phyloP scores from a whole-genome alignment of 2,888 invertebrate genomes.

The Siphlonurus alternatus region DNA sequence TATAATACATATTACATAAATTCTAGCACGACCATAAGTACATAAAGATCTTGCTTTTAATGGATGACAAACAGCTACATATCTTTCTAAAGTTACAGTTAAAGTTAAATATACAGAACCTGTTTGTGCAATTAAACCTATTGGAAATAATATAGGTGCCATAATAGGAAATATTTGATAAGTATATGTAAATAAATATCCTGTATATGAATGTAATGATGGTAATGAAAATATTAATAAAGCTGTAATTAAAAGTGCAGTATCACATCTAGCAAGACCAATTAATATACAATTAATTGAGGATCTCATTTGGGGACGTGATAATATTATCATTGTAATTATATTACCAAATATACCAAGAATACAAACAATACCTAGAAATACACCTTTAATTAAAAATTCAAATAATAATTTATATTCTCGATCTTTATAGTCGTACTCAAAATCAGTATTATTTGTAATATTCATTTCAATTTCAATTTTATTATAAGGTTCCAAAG shows the following conservation, averaged over 20 bases:
- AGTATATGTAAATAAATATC: slow-evolving; percentile 52
- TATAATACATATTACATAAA: slow-evolving; percentile 69
- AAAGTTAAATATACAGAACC: slow-evolving; percentile 77
- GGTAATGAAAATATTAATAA: slow-evolving; percentile 73
- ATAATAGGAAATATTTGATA: slow-evolving; percentile 56
- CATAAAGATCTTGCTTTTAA: slow-evolving; percentile 76
- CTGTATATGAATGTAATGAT: slow-evolving; percentile 69
- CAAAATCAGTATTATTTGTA: too few relatives aligned
- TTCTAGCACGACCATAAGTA: slow-evolving; percentile 70
- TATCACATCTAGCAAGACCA: slow-evolving; percentile 87
- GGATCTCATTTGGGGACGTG: slow-evolving; percentile 87
- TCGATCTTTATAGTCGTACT: too few relatives aligned
- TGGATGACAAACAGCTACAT: slow-evolving; percentile 86
- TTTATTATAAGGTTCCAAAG: too few relatives aligned
- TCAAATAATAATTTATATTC: slow-evolving; percentile 29
- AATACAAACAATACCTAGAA: slow-evolving; percentile 61
- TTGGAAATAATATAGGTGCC: slow-evolving; percentile 61
- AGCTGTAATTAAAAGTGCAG: slow-evolving; percentile 72
- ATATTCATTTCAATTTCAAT: too few relatives aligned
- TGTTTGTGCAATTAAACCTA: slow-evolving; percentile 78
- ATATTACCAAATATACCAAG: slow-evolving; percentile 81
- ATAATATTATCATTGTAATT: slow-evolving; percentile 77
- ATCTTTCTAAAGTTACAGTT: slow-evolving; percentile 42
- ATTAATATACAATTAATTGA: slow-evolving; percentile 90
- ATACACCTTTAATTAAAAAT: slow-evolving; percentile 66